Conservation (phyloP, 2,888 invertebrate genomes). For the Stenodera caucasica region DNA sequence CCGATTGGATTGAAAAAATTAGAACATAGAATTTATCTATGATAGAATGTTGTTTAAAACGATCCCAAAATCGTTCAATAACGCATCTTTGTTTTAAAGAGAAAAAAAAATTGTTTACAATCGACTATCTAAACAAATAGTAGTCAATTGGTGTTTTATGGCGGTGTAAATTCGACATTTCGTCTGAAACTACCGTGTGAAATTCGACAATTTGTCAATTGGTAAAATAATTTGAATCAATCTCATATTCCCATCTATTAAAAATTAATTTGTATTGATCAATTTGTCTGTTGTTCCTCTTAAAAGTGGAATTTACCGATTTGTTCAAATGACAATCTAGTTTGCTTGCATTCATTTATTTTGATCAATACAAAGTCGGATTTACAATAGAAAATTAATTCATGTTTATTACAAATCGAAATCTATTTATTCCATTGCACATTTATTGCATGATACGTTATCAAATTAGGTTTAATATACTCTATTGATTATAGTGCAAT, state of each 20-base stretch:
- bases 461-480: neutral
- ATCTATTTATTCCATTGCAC: neutral
- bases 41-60: conserved; percentile 32
- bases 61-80: conserved; percentile 32
- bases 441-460: neutral
- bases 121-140: too few relatives aligned
- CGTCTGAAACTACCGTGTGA: too few relatives aligned
- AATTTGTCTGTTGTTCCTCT: neutral
- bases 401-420: neutral
- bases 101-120: neutral
- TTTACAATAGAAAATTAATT: neutral
- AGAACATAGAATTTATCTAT: too few relatives aligned
- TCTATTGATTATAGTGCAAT: neutral
- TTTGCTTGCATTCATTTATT: neutral
- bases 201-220: neutral
- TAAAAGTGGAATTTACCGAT: too few relatives aligned
- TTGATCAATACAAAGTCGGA: conserved; percentile 12
- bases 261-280: neutral
- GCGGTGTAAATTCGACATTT: neutral
- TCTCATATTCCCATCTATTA: neutral
- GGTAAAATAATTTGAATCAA: conserved; percentile 1
- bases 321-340: neutral
- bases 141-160: neutral
- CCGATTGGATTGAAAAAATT: conserved; percentile 27
- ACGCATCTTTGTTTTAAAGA: neutral